phyloP scores from a whole-genome alignment of 2,113 vertebrate species.

The Hemicordylus capensis region DNA sequence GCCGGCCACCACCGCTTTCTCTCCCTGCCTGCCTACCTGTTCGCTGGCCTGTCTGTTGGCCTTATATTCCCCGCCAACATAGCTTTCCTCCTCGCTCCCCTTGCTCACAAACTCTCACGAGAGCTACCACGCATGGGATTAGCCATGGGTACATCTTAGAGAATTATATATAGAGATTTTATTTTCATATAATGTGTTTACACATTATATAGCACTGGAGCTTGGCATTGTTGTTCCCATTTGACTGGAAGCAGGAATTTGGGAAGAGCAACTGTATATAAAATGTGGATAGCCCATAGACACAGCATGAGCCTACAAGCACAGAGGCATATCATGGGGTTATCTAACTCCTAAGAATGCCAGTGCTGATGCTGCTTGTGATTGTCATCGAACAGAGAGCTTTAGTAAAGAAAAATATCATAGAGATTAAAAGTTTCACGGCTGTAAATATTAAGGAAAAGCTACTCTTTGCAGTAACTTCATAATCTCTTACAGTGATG shows the following conservation, averaged over 20 bases:
- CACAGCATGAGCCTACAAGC: neutral
- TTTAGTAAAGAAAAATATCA: neutral
- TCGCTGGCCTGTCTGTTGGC: no score
- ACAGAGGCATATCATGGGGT: neutral
- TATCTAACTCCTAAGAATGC: neutral
- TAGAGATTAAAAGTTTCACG: neutral
- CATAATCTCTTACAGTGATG: no score
- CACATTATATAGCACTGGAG: neutral
- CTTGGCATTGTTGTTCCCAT: neutral
- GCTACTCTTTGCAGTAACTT: neutral
- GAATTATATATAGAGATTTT: no score
- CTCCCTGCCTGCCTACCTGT: no score
- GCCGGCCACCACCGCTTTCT: no score
- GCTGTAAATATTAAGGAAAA: constrained; percentile 4
- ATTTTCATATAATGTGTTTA: no score
- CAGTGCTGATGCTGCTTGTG: neutral
- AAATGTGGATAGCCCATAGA: neutral
- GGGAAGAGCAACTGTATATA: neutral
- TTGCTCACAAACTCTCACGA: no score
- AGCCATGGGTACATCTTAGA: no score
- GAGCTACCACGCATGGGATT: no score
- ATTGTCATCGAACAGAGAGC: neutral
- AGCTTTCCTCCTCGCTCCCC: no score
- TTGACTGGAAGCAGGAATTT: neutral
- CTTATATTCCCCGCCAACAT: no score